Base-by-base conservation (phyloP, 2,888 invertebrate species). In the Nebria salina region DNA sequence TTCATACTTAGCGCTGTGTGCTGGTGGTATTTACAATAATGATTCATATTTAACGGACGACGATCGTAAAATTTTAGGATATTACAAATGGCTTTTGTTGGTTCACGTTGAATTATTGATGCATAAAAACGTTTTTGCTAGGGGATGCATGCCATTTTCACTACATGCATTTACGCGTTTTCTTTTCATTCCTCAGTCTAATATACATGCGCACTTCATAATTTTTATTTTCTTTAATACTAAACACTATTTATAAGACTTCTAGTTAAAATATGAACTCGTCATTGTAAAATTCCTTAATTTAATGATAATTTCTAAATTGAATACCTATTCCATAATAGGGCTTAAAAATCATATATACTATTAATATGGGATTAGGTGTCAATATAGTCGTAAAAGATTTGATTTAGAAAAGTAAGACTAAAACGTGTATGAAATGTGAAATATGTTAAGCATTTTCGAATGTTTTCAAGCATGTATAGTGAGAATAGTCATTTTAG, bases 31-130 rank as follows among this genome's bases (percentile, higher is more conserved):
- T 80, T 80, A 80, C 80, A 80, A 80, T 80, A 80, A 80, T 80
- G 80, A 80, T 80, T 80, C 80, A 80, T 80, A 80, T 80, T 80
- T 80, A 80, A 80, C 80, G 68, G 80, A 75, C 80, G 80, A 80
- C 75, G 80, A 75, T 80, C 80, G 75, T 80, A 80, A 80, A 80
- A 75, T 80, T 80, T 80, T 80, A 80, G 80, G 80, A 75, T 80
- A 80, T 80, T 80, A 80, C 80, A 80, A 80, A 80, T 80, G 80
- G 80, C 75, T 65, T 54, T 54, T 80, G 80, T 79, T 79, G 66
- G 74, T 79, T 11, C 43, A 9, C 15, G 72, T 75, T 80, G 80
- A 80, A 80, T 80, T 80, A 80, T 80, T 80, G 80, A 80, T 80
- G 75, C 75, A 80, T 80, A 80, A 80, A 80, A 80, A 80, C 80